Percentiles rank a stretch among this genome's conserved stretches.
These are phyloP conservation scores for Hirtodrosophila histrioides DNA, from an alignment of 2,888 invertebrate species.

Conservation along the genomic window DNA sequence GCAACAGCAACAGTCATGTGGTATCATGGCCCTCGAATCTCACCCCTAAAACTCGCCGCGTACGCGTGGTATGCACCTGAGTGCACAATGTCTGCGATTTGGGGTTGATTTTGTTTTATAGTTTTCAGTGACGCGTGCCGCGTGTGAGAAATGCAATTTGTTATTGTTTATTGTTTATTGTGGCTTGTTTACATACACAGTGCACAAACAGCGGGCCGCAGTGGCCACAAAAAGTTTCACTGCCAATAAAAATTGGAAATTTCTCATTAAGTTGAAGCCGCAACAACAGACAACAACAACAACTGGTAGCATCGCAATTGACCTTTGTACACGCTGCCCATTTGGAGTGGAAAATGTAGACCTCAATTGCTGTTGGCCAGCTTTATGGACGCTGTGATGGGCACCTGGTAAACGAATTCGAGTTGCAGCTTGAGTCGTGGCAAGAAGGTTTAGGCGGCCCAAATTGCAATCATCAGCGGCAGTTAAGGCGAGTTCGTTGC, in stretches of 20 bases:
- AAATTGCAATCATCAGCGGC: constrained; percentile 55
- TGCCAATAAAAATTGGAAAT: constrained; percentile 39
- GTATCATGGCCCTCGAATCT: constrained; percentile 34
- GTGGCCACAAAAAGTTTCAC: constrained; percentile 3
- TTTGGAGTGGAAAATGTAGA: constrained; percentile 23
- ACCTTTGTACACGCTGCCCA: constrained; percentile 22
- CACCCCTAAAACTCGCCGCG: constrained; percentile 46
- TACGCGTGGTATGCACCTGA: constrained; percentile 42
- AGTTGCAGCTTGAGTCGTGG: constrained; percentile 29
- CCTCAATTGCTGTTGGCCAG: constrained; percentile 29
- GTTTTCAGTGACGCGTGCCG: constrained; percentile 52
- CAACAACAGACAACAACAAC: neutral
- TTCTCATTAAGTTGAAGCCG: constrained; percentile 35
- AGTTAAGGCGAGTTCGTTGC: constrained; percentile 55
- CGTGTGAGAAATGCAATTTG: constrained; percentile 67
- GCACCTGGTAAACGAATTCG: constrained; percentile 24
- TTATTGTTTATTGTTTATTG: constrained; percentile 63
- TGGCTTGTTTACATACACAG: constrained; percentile 51
- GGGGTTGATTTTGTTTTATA: constrained; percentile 44
- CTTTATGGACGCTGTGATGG: constrained; percentile 42
- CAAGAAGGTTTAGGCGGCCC: constrained; percentile 39
- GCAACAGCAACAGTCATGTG: constrained; percentile 38
- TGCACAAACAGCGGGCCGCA: constrained; percentile 4
- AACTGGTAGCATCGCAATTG: constrained; percentile 32
- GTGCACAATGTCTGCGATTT: constrained; percentile 29